Conservation (phyloP, 2,113 vertebrate species). For the Jacana jacana region DNA sequence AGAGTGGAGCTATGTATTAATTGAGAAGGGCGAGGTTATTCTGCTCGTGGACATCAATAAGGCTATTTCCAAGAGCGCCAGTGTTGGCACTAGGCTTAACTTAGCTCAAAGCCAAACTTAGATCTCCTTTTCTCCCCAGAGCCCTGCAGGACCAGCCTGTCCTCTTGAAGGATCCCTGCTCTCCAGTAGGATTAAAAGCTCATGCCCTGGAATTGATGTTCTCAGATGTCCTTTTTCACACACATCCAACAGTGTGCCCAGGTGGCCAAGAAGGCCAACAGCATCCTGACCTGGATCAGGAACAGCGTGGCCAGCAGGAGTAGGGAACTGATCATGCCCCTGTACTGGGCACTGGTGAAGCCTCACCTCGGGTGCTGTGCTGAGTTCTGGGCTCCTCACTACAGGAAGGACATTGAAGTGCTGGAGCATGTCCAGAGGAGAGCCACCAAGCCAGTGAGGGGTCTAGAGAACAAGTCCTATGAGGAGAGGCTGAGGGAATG, state of each 20-base stretch:
- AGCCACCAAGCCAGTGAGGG: no score
- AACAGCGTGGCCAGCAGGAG: no score
- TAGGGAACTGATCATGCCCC: no score
- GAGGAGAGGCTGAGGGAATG: no score
- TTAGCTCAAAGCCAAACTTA: not conserved
- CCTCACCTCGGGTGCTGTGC: no score
- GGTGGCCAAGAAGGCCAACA: no score
- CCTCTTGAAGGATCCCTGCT: not conserved
- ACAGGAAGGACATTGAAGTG: no score
- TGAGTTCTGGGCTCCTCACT: no score
- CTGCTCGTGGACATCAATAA: not conserved
- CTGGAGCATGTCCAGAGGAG: no score
- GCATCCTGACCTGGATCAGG: no score
- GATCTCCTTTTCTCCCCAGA: not conserved
- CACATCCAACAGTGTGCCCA: not conserved
- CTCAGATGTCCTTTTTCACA: not conserved
- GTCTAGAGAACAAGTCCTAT: no score
- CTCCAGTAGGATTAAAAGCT: not conserved
- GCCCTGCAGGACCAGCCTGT: not conserved
- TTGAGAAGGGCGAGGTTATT: not conserved
- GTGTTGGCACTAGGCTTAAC: not conserved
- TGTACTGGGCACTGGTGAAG: no score
- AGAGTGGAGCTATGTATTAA: not conserved
- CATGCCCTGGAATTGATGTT: not conserved
- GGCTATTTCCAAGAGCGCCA: not conserved